Evolutionary conservation across 2,888 invertebrate species (phyloP).

Genomic region (Dexiosoma caninum): DNA sequence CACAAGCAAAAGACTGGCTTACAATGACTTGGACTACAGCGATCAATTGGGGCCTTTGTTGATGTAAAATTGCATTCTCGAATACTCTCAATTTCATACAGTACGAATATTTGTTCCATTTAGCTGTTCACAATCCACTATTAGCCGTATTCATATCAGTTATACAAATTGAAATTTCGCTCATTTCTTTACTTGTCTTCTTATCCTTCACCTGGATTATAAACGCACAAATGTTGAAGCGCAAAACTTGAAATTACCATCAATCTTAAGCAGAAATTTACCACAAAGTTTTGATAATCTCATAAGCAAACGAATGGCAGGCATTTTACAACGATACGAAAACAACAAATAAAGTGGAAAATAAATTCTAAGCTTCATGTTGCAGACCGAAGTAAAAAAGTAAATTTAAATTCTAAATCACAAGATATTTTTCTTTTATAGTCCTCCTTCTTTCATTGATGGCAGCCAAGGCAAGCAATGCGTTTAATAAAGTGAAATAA

Average conservation of each 20-base stretch:
- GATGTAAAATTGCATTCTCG: too few relatives aligned
- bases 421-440: background rate
- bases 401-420: background rate
- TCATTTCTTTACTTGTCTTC: background rate
- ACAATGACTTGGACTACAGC: too few relatives aligned
- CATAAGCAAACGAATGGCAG: conserved; percentile 4
- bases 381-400: background rate
- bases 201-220: conserved; percentile 2
- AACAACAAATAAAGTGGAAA: background rate
- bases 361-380: background rate
- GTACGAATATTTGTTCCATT: background rate
- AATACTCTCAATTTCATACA: too few relatives aligned
- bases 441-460: background rate
- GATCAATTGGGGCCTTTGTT: too few relatives aligned
- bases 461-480: background rate
- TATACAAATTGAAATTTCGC: background rate
- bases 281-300: conserved; percentile 50
- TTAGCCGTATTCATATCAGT: background rate
- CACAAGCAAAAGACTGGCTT: too few relatives aligned
- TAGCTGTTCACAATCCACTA: background rate
- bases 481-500: background rate
- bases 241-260: conserved; percentile 49
- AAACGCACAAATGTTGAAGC: background rate
- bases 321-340: background rate
- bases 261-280: conserved; percentile 55